phyloP scores from a whole-genome alignment of 2,113 vertebrate species.

The Emydura subglobosa region DNA sequence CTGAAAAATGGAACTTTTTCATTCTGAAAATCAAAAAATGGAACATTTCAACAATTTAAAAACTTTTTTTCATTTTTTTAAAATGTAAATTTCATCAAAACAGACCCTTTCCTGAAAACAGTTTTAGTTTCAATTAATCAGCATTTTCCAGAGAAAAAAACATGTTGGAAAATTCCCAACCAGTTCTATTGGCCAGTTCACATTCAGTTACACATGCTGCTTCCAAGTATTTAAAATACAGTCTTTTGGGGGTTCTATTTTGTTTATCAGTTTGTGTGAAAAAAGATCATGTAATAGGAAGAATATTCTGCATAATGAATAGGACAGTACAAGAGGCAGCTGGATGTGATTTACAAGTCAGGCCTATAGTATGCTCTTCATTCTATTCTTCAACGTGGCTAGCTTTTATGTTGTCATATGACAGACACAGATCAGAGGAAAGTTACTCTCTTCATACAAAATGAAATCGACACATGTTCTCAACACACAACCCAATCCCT shows the following conservation, averaged over 20 bases:
- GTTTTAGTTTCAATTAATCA: background rate
- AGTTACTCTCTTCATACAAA: conserved; percentile 41
- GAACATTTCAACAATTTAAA: background rate
- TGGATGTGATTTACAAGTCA: conserved; percentile 60
- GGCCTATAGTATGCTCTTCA: conserved; percentile 58
- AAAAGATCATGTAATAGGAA: conserved; percentile 55
- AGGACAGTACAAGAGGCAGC: conserved; percentile 62
- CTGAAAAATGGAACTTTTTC: background rate
- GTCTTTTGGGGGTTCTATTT: conserved; percentile 22
- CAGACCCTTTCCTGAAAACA: background rate
- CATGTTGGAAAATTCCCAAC: background rate
- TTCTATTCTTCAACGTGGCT: conserved; percentile 46
- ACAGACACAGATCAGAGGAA: conserved; percentile 22
- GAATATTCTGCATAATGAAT: conserved; percentile 53
- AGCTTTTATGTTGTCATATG: conserved; percentile 52
- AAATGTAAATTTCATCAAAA: background rate
- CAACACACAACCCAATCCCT: background rate
- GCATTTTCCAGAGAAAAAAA: background rate
- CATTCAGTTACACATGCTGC: background rate
- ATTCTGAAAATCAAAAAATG: background rate
- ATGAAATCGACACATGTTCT: conserved; percentile 30
- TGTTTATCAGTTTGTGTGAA: conserved; percentile 59
- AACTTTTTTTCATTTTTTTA: background rate
- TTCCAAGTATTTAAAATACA: conserved; percentile 31
- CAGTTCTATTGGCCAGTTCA: background rate